phyloP scores from a whole-genome alignment of 2,797 vertebrate species.

The Malurus splendens region DNA sequence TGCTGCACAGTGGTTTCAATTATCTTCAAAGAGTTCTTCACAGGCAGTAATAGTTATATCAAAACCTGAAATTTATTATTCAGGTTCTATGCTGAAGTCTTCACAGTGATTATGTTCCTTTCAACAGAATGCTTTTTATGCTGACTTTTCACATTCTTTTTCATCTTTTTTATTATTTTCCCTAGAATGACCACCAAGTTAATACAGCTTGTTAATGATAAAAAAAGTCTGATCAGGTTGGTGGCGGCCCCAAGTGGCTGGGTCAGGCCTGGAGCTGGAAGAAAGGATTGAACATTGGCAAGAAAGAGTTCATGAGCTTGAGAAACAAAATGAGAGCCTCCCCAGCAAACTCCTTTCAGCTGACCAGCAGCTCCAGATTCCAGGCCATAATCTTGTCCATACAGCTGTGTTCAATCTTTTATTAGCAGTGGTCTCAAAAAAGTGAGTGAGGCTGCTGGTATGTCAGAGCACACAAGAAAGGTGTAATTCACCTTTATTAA shows the following conservation, averaged over 20 bases:
- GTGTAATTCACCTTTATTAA: slow-evolving; percentile 19
- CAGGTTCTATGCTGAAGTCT: slow-evolving; percentile 85
- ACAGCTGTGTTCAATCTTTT: slow-evolving; percentile 66
- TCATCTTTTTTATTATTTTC: slow-evolving; percentile 74
- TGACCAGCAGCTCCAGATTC: slow-evolving; percentile 83
- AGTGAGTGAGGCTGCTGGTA: neutral
- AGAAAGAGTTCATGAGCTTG: slow-evolving; percentile 78
- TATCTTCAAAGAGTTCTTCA: slow-evolving; percentile 96
- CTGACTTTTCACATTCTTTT: slow-evolving; percentile 79
- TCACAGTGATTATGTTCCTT: slow-evolving; percentile 87
- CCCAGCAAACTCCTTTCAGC: slow-evolving; percentile 79
- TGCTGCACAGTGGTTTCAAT: slow-evolving; percentile 99
- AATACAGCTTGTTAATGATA: slow-evolving; percentile 87
- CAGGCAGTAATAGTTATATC: slow-evolving; percentile 97
- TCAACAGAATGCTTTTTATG: slow-evolving; percentile 81
- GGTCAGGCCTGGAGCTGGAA: slow-evolving; percentile 84
- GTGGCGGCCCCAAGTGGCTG: slow-evolving; percentile 68
- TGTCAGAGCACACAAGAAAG: slow-evolving; percentile 50
- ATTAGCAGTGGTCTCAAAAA: slow-evolving; percentile 70
- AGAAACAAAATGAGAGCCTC: slow-evolving; percentile 82
- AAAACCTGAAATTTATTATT: slow-evolving; percentile 99
- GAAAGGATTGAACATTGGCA: slow-evolving; percentile 85
- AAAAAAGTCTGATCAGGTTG: slow-evolving; percentile 78
- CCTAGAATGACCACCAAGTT: slow-evolving; percentile 91
- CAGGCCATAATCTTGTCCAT: slow-evolving; percentile 62